Base-by-base conservation (phyloP, 2,797 vertebrate genomes). In the Nyctibius grandis region DNA sequence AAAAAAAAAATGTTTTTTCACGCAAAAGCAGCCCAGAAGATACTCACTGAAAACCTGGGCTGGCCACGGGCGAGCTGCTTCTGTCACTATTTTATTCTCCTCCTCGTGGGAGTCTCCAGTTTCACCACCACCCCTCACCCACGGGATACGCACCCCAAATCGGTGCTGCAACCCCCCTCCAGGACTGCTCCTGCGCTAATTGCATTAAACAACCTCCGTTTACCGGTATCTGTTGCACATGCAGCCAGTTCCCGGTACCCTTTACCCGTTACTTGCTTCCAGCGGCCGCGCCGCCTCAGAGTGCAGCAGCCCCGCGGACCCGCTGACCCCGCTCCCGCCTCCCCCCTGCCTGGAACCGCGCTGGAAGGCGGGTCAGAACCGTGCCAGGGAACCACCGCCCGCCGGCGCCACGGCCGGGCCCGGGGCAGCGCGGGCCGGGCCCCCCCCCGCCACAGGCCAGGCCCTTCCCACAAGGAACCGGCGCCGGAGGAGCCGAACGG, bases 121-220 rank as follows among this genome's bases (percentile, higher is more conserved):
- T 25, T 13, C 60, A 13, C 1, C 0, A 9, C 42, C 31, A 4
- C 7, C 54, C 12, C 67, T 20, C 21, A 14, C 34, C 42, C n/a
- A 5, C 20, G 19, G 36, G 44, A 45, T 9, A 13, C 36, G 23
- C 29, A 4, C 18, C 50, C 45, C 44, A 16, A 15, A 20, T 6
- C 2, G 1, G 44, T 2, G 9, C 50, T 4, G 26, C 51, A 3
- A 8, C 1, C 25, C 31, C 50, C 36, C 7, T 6, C 26, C 6
- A 9, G 28, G 29, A 4, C 44, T 4, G 36, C 36, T 38, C 11
- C 57, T 6, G 48, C 33, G 26, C 48, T 15, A 15, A 53, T 0
- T 9, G 45, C 57, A 4, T 4, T 18, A 3, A 18, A 3, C 34
- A 36, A 1, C 33, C 22, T 33, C 31, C 3, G 3, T 4, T 19